A percentile compares a stretch with the other conserved stretches of the same genome.
These are phyloP conservation scores for Campylorhamphus procurvoides DNA, from an alignment of 2,113 vertebrate species.

Conservation along the genomic window DNA sequence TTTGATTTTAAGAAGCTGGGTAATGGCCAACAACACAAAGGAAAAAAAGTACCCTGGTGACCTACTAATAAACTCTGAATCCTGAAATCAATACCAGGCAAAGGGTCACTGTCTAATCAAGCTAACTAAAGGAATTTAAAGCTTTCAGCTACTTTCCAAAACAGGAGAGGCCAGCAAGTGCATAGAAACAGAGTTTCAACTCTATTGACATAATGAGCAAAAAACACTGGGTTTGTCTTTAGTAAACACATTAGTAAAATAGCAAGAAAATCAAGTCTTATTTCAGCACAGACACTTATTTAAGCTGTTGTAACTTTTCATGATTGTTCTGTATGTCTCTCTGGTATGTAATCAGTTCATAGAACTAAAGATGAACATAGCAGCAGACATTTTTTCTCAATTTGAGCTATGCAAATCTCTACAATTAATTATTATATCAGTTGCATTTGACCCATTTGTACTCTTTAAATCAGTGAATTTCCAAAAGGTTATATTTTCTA, in stretches of 20 bases:
- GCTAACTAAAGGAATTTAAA: slow-evolving; percentile 24
- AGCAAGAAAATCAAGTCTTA: neutral
- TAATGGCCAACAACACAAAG: neutral
- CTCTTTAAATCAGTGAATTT: neutral
- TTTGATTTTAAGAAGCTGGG: neutral
- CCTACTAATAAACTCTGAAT: slow-evolving; percentile 41
- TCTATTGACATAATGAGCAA: slow-evolving; percentile 6
- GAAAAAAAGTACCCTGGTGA: neutral
- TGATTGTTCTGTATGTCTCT: neutral
- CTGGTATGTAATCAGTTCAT: neutral
- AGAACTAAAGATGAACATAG: neutral
- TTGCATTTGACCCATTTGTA: neutral
- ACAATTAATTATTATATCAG: neutral
- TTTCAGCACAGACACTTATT: neutral
- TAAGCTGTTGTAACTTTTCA: neutral
- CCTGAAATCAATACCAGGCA: slow-evolving; percentile 48
- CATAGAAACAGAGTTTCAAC: neutral
- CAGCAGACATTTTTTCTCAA: neutral
- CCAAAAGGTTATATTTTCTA: neutral
- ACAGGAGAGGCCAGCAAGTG: neutral
- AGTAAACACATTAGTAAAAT: slow-evolving; percentile 8
- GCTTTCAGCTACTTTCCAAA: slow-evolving; percentile 22
- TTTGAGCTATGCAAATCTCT: neutral
- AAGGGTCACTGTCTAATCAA: slow-evolving; percentile 29
- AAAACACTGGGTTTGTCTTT: neutral